Conservation (phyloP, 2,797 vertebrate genomes). For the Gadopsis bispinosus region DNA sequence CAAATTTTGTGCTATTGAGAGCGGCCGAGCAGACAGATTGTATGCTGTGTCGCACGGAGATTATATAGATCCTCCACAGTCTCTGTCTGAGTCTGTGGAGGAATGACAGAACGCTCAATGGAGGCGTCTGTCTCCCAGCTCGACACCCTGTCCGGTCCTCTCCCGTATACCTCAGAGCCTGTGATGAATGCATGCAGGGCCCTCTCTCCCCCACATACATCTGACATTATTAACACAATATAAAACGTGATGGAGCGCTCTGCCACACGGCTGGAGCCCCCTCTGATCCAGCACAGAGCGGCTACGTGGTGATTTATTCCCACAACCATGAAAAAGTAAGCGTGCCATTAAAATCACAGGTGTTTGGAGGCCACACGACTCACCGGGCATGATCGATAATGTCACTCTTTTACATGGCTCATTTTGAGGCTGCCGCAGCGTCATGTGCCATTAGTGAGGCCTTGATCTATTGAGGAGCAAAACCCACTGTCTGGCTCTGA, state of each 20-base stretch:
- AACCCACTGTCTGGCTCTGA: conserved; percentile 60
- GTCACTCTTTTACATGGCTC: conserved; percentile 82
- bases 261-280: conserved; percentile 56
- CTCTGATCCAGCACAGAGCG: conserved; percentile 45
- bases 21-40: conserved; percentile 78
- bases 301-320: conserved; percentile 81
- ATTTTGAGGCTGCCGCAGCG: conserved; percentile 79
- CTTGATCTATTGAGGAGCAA: conserved; percentile 75
- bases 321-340: conserved; percentile 83
- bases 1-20: conserved; percentile 79
- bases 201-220: conserved; percentile 69
- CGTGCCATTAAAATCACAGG: conserved; percentile 85
- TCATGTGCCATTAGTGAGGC: conserved; percentile 82
- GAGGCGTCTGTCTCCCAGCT: conserved; percentile 79
- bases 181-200: conserved; percentile 78
- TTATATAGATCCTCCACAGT: conserved; percentile 80
- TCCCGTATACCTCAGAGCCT: conserved; percentile 62
- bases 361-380: conserved; percentile 79
- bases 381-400: conserved; percentile 82
- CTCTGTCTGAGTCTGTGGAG: conserved; percentile 74
- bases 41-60: conserved; percentile 75
- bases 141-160: conserved; percentile 70
- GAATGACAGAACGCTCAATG: conserved; percentile 84
- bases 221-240: conserved; percentile 85
- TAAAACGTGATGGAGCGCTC: conserved; percentile 84